Evolutionary conservation across 2,888 invertebrate species (phyloP), one percentile per base, ranked within the genome.

Genomic region (Saturnia japonica): DNA sequence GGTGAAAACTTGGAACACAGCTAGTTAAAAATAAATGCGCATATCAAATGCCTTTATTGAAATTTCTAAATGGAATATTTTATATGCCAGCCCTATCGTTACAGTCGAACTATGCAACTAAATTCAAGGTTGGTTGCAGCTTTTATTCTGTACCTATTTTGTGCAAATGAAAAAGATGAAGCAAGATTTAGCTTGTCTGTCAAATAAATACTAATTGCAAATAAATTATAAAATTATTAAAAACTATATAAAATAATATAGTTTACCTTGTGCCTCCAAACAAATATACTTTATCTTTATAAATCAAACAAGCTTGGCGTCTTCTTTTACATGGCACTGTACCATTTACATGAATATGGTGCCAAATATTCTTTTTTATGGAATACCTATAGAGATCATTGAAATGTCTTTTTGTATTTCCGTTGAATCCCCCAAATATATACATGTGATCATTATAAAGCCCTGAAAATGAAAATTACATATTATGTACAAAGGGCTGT

Each of bases 341-440:
- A 0, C 97, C 97, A 42, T 87, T 85, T 0, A 95, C 94, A 71
- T 93, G 91, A 16, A 97, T 85, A 73, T 91, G 88, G 78, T 94
- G 94, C 97, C 97, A 97, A 62, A 86, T 81, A 81, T 95, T 95
- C 3, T 90, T 90, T 72, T 87, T 91, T 45, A 96, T 95, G 83
- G 96, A 95, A 88, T 96, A 98, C 81, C 96, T 95, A 86, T 96
- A 96, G 75, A 98, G 91, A 90, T 98, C 98, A 89, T 97, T 97
- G 84, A 96, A 98, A 90, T 99, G 99, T 70, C 95, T 91, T 78
- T 96, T 96, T 70, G 94, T 86, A 43, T 96, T 91, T 14, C 97
- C 97, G 89, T 98, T 97, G 85, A 96, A 98, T 43, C 99, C 99
- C 69, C 98, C 99, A 91, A 99, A 98, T 74, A 98, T 96, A 85